Base-by-base conservation (phyloP, 1,140 invertebrate species). In the Drosophila gunungcola region DNA sequence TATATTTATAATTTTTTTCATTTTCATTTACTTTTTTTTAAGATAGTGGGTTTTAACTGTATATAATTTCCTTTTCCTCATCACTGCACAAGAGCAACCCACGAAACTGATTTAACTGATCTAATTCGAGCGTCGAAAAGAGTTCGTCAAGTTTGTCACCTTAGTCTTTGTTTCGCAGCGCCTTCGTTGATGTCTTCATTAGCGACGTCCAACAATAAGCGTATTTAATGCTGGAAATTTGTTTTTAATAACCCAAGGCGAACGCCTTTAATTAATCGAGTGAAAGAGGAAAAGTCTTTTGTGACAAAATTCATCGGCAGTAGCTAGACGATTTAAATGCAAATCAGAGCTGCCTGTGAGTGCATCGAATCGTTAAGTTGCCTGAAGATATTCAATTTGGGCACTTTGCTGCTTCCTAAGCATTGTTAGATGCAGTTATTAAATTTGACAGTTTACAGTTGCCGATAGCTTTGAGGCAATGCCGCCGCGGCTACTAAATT, bases 371-470 rank as follows among this genome's bases (percentile, higher is more conserved):
- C 84, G 84, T 88, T 64, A 89, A 80, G 51, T 61, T 42, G 61
- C 52, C 49, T 25, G 12, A 58, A 76, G 57, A 75, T 79, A 80
- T 89, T 88, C 80, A 89, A 88, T 88, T 78, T 88, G 69, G 62
- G 60, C 58, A 81, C 61, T 85, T 60, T 53, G 73, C 69, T 27
- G 45, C 60, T n/a, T 54, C 43, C 62, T 54, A 54, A 41, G 45
- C 56, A 77, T 84, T 89, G 84, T 89, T 77, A 68, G 76, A 88
- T 78, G 77, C 85, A 88, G 83, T 88, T 88, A 88, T 88, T 88
- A 88, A 88, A 88, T 88, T 89, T 88, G 83, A 88, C 83, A 88
- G 83, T 80, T 88, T 89, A 84, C 76, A 73, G 77, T 80, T 76
- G 68, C 29, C 83, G 76, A 54, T 70, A 25, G 65, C 77, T 89